Evolutionary conservation across 2,888 invertebrate genomes (phyloP).

Genomic region (Nesidiocoris tenuis): DNA sequence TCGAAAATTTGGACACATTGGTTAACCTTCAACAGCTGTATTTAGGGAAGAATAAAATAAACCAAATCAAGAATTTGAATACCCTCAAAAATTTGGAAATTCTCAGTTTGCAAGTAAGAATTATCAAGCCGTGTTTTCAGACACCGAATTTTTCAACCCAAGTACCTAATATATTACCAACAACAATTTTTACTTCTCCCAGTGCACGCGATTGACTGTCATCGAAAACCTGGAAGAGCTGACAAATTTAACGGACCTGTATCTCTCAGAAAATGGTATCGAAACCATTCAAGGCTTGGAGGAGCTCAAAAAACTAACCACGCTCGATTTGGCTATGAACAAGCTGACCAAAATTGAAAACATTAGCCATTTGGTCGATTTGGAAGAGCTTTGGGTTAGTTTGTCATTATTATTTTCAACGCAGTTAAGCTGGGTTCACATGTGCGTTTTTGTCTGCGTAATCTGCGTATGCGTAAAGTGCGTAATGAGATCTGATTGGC

Average conservation of each 20-base stretch:
- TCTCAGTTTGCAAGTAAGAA: constrained; percentile 72
- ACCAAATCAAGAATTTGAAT: constrained; percentile 79
- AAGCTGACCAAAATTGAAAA: constrained; percentile 77
- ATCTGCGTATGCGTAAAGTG: no score
- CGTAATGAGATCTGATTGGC: no score
- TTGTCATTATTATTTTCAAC: no score
- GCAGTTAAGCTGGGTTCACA: no score
- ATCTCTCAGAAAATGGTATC: constrained; percentile 92
- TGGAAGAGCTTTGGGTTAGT: constrained; percentile 94
- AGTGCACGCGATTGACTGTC: constrained; percentile 79
- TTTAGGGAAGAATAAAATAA: constrained; percentile 93
- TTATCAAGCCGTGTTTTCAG: no score
- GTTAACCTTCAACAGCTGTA: constrained; percentile 75
- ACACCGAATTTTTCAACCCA: no score
- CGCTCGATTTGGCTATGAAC: constrained; percentile 89
- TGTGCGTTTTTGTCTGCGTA: no score
- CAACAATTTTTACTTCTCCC: no score
- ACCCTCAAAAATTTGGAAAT: constrained; percentile 70
- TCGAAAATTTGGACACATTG: constrained; percentile 81
- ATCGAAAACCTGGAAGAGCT: constrained; percentile 82
- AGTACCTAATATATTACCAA: no score
- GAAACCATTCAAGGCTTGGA: constrained; percentile 73
- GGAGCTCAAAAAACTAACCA: constrained; percentile 69
- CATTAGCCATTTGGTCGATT: constrained; percentile 68
- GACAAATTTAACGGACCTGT: constrained; percentile 77